Base-by-base conservation (phyloP, 2,113 vertebrate species). In the Vicugna pacos region DNA sequence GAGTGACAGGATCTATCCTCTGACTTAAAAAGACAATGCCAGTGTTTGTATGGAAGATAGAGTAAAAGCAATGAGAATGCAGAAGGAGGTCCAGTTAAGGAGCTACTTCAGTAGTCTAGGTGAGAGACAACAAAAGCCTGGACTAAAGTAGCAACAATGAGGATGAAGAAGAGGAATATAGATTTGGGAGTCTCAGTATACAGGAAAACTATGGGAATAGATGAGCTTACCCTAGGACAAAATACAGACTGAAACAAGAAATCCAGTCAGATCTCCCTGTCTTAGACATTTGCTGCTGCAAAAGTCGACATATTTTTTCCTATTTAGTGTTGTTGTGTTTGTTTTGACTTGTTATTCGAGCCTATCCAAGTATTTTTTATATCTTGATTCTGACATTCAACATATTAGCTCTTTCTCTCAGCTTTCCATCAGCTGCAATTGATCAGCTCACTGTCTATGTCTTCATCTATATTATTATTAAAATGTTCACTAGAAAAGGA, bases 241-340 rank as follows among this genome's bases (percentile, higher is more conserved):
- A 94, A 89, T 76, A 60, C 38, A 76, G 60, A 93, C 28, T 54
- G 22, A 80, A 94, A 83, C 3, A 90, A 93, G 19, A 90, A 85
- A 94, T 90, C 52, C 54, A 56, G 48, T 88, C 64, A 94, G 48
- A 82, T 76, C 5, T 90, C 8, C 9, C 38, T 82, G 17, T 87
- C 38, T 28, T 65, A 79, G 67, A 90, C 38, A 64, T 81, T 95
- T 73, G 20, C n/a, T 58, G 12, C 90, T 87, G 30, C 15, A 54
- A 93, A 91, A 91, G 6, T 69, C 87, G 8, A 77, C 4, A 8
- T 76, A 72, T 91, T 91, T 91, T 84, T 82, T 77, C 24, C 30
- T 77, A 48, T 83, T 93, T 92, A 75, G 67, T 91, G 69, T 77
- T 20, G 80, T 76, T 85, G 38, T 85, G 16, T 85, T 96, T 96